phyloP scores from a whole-genome alignment of 2,113 vertebrate genomes.

The Corynorhinus townsendii region DNA sequence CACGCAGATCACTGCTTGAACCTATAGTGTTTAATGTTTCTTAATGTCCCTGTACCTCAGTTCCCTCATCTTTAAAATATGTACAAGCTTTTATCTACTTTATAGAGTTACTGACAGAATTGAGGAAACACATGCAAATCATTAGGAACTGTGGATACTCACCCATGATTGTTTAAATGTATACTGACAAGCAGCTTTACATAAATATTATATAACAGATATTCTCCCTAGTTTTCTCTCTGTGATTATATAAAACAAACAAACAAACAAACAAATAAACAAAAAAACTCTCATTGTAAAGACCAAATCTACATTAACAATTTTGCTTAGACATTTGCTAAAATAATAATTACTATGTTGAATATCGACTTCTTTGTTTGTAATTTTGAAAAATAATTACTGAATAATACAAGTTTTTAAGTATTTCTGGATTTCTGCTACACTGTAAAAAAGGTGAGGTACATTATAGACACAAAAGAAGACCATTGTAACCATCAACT shows the following conservation, averaged over 20 bases:
- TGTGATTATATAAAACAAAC: background rate
- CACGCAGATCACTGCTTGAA: background rate
- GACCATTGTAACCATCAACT: background rate
- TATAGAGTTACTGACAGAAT: background rate
- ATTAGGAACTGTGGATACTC: background rate
- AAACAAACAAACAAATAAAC: background rate
- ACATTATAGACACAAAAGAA: background rate
- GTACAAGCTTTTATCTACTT: background rate
- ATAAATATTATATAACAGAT: background rate
- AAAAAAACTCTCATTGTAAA: background rate
- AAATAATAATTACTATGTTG: background rate
- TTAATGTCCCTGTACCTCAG: background rate
- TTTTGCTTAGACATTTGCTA: background rate
- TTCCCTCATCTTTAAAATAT: background rate
- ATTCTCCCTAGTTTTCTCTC: background rate
- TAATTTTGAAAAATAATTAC: background rate
- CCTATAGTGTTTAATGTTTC: background rate
- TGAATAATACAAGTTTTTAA: background rate
- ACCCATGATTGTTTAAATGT: background rate
- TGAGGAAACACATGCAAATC: background rate
- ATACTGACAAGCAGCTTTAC: background rate
- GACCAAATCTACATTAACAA: background rate
- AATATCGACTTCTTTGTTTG: background rate
- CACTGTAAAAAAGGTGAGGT: background rate
- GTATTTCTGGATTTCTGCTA: background rate